Evolutionary conservation across 2,797 vertebrate genomes (phyloP), one percentile per base, ranked within the genome.

Genomic region (Chromobotia macracanthus): DNA sequence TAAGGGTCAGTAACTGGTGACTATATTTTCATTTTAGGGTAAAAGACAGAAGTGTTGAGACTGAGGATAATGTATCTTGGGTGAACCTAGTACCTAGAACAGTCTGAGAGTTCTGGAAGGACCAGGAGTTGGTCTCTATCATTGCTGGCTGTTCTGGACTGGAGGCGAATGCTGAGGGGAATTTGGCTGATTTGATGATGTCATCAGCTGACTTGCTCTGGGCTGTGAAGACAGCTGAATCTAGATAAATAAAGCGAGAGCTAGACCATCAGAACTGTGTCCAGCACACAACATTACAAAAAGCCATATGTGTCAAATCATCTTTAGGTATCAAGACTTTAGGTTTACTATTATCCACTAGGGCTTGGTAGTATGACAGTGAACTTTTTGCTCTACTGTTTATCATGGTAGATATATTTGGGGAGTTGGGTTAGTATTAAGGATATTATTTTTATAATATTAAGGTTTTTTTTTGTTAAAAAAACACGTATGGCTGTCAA

Each of bases 171-270:
- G 95, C 95, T 78, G 95, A 94, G 85, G 95, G 95, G 88, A 96
- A 96, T 94, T 95, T 96, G 94, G 95, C 95, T 80, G 93, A 96
- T 94, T 94, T 95, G 95, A 96, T 95, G 95, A 96, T 95, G 89
- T 96, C 95, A 87, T 95, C 95, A 72, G 93, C 93, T 82, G 93
- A 93, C 91, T 94, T 96, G 95, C 81, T 95, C 92, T 94, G 93
- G 89, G 93, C 94, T 93, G 93, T 93, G 90, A 94, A 90, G 88
- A 92, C 92, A 93, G 95, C 94, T 94, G 92, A 89, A 94, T 95
- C 95, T 96, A 90, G 89, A 89, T 86, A 58, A 88, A 93, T 88
- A 71, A 79, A 81, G 56, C 55, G 70, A 83, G 69, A 78, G 61
- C 83, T 84, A 28, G 68, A 66, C 72, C 83, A 71, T 77, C 61